These are phyloP conservation scores for Catocala sponsa DNA, from an alignment of 2,888 invertebrate genomes.

Conservation along the genomic window DNA sequence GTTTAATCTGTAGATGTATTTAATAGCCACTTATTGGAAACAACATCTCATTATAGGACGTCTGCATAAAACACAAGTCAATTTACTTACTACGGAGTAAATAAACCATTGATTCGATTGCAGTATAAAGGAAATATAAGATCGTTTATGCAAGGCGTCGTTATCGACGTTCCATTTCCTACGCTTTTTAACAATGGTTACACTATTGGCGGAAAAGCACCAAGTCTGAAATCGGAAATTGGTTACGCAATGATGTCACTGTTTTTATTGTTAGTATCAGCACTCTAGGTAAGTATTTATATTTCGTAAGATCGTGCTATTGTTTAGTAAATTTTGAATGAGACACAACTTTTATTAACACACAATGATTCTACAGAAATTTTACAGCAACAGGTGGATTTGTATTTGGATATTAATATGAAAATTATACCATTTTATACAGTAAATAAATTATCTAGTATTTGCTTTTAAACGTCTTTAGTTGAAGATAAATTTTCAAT, in stretches of 20 bases:
- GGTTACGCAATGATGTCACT: slow-evolving; percentile 50
- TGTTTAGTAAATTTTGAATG: neutral
- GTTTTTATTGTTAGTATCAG: slow-evolving; percentile 43
- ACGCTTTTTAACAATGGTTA: slow-evolving; percentile 52
- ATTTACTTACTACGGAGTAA: slow-evolving; percentile 37
- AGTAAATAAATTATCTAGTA: too few relatives aligned
- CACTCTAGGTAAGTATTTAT: slow-evolving; percentile 1
- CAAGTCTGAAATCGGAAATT: slow-evolving; percentile 53
- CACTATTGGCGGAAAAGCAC: slow-evolving; percentile 56
- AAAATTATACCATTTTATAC: too few relatives aligned
- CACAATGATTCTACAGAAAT: neutral
- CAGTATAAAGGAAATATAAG: slow-evolving; percentile 34
- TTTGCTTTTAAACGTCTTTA: too few relatives aligned
- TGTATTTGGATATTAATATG: too few relatives aligned
- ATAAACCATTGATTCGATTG: slow-evolving; percentile 35
- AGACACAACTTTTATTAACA: neutral
- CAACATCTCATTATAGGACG: slow-evolving; percentile 14
- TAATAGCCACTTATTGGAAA: slow-evolving; percentile 16
- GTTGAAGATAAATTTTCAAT: too few relatives aligned
- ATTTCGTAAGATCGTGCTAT: neutral
- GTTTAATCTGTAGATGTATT: slow-evolving; percentile 4
- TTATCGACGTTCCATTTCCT: slow-evolving; percentile 56
- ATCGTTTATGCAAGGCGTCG: slow-evolving; percentile 43
- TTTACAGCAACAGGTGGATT: too few relatives aligned
- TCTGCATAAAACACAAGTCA: slow-evolving; percentile 26